A percentile compares a stretch with the other conserved stretches of the same genome.
Conservation (phyloP, 1,140 invertebrate genomes). For the Panonychus citri region DNA sequence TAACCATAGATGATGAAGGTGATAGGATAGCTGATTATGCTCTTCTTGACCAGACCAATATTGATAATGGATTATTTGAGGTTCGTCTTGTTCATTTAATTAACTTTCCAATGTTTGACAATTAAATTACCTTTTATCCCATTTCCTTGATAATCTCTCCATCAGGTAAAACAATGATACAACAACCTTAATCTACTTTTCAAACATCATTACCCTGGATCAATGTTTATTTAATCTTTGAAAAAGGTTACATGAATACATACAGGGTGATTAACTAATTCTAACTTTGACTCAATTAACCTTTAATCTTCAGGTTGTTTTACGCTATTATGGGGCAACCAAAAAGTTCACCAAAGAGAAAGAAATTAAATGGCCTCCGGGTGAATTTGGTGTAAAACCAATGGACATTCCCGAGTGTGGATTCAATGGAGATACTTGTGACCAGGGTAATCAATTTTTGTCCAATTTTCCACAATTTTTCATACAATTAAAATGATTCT, state of each 20-base stretch:
- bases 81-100: conserved; percentile 19
- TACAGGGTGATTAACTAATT: no score
- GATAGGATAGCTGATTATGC: conserved; percentile 65
- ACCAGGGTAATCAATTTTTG: background rate
- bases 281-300: no score
- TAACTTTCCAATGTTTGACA: background rate
- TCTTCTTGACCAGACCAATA: conserved; percentile 46
- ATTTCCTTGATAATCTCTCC: no score
- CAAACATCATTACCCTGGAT: background rate
- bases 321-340: background rate
- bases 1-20: conserved; percentile 56
- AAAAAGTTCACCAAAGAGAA: background rate
- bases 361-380: conserved; percentile 48
- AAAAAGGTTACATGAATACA: no score
- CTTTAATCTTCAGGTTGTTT: background rate
- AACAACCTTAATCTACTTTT: no score
- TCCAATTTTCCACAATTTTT: no score
- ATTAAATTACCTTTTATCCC: background rate
- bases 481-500: background rate
- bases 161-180: no score
- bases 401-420: conserved; percentile 35
- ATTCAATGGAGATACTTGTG: conserved; percentile 8
- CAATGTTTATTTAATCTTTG: background rate
- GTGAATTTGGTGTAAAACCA: conserved; percentile 36
- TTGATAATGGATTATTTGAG: conserved; percentile 46